Evolutionary conservation across 2,797 vertebrate species (phyloP).

Genomic region (Holocentrus rufus): DNA sequence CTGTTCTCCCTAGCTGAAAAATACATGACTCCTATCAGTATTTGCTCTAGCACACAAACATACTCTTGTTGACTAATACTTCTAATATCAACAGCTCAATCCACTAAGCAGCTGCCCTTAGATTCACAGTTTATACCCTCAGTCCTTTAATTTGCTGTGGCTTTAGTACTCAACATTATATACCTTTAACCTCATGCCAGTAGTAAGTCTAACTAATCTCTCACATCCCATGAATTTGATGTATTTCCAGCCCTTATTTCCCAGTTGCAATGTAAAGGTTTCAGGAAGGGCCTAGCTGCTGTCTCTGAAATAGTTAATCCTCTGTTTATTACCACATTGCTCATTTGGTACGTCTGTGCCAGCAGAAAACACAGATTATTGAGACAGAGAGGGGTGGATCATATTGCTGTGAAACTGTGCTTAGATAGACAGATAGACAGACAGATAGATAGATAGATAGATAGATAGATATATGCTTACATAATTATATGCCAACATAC

Average conservation of each 20-base stretch:
- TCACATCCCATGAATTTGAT: neutral
- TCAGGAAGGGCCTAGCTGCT: neutral
- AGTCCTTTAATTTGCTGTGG: neutral
- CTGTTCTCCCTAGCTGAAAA: conserved; percentile 3
- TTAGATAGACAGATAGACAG: neutral
- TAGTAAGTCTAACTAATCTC: neutral
- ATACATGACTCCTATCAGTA: neutral
- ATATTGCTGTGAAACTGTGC: neutral
- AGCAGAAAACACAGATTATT: neutral
- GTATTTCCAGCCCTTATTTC: conserved; percentile 7
- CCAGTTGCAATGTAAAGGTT: conserved; percentile 2
- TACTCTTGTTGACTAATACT: conserved; percentile 16
- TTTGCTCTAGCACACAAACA: neutral
- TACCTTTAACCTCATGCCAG: neutral
- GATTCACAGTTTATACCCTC: neutral
- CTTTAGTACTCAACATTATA: neutral
- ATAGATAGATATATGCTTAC: neutral
- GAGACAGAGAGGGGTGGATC: neutral
- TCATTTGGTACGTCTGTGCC: neutral
- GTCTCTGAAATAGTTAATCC: neutral
- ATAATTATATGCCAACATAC: neutral
- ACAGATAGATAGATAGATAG: conserved; percentile 2
- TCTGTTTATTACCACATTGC: neutral
- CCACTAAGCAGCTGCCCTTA: neutral
- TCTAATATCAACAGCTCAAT: neutral